These are phyloP conservation scores for Cacatua alba DNA, from an alignment of 2,113 vertebrate genomes.

Conservation along the genomic window DNA sequence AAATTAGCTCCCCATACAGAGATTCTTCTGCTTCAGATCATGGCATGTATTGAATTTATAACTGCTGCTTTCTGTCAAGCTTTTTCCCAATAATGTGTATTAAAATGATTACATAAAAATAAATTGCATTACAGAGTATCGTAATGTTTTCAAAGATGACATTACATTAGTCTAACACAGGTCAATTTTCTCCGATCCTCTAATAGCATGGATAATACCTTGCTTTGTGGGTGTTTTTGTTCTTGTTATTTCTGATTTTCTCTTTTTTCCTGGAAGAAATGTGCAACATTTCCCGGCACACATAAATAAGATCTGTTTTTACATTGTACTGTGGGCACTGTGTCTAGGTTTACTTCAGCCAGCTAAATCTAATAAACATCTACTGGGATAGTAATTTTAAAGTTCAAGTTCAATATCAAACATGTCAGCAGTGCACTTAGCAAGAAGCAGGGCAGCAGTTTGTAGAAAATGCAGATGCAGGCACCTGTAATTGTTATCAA, in stretches of 20 bases:
- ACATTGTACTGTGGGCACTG: constrained; percentile 27
- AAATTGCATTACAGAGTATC: constrained; percentile 63
- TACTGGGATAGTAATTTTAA: constrained; percentile 69
- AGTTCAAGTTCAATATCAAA: constrained; percentile 72
- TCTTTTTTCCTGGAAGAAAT: constrained; percentile 70
- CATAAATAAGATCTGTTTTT: constrained; percentile 71
- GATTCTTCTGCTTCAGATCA: background rate
- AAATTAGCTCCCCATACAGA: background rate
- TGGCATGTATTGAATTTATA: constrained; percentile 35
- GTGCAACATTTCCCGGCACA: constrained; percentile 69
- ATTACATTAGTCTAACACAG: constrained; percentile 65
- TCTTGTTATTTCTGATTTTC: constrained; percentile 59
- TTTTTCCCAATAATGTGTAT: constrained; percentile 65
- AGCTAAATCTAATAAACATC: constrained; percentile 74
- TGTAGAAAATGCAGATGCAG: constrained; percentile 64
- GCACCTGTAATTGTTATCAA: constrained; percentile 55
- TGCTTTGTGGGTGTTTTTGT: constrained; percentile 55
- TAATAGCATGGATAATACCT: constrained; percentile 63
- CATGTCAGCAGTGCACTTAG: constrained; percentile 69
- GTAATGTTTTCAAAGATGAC: constrained; percentile 68
- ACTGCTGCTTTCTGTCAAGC: constrained; percentile 45
- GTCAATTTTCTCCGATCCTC: constrained; percentile 52
- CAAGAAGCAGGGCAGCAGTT: constrained; percentile 52
- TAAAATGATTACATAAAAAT: constrained; percentile 68
- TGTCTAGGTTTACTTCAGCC: constrained; percentile 67